Evolutionary conservation across 2,888 invertebrate species (phyloP), one percentile per base, ranked within the genome.

Genomic region (Rutpela maculata): DNA sequence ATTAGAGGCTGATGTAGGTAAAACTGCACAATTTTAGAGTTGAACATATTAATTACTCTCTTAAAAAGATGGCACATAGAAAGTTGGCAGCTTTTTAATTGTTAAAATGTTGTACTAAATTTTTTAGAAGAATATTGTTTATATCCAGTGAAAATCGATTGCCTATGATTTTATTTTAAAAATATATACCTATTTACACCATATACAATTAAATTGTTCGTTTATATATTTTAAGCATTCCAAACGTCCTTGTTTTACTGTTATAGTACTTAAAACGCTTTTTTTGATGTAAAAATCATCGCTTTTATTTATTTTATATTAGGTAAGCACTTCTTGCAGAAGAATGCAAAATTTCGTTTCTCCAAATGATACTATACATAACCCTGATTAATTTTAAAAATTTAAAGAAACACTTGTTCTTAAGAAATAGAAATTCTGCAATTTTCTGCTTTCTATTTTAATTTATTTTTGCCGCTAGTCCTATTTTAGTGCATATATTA

Each of bases 391-490:
- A 10, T 35, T 10, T 35, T 15, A 9, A 35, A n/a, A 63, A 15
- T 63, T 31, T 11, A 15, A 1, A 15, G 15, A 12, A 12, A 43
- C 10, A 4, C 7, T 7, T 35, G 9, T 3, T 63, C 0, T 5
- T 31, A 4, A 4, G 17, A 35, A 63, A 63, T 9, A 10, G 15
- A 67, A 3, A 31, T 70, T 70, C 35, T 70, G 59, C 59, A 70
- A 60, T 56, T 70, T 70, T 26, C 57, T 70, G n/a, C 15, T 70
- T 60, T 70, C 60, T 38, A 65, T 65, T 65, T 43, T 43, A 43
- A 63, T 63, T 63, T 63, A 63, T 70, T 59, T 68, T 68, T 70
- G 35, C 19, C 43, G n/a, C 70, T 70, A 70, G 70, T 70, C 70
- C 59, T 70, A 38, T 59, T 60, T 69, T 70, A 70, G 70, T 70